These are phyloP conservation scores for Diloba caeruleocephala DNA, from an alignment of 2,888 invertebrate species.

Conservation along the genomic window DNA sequence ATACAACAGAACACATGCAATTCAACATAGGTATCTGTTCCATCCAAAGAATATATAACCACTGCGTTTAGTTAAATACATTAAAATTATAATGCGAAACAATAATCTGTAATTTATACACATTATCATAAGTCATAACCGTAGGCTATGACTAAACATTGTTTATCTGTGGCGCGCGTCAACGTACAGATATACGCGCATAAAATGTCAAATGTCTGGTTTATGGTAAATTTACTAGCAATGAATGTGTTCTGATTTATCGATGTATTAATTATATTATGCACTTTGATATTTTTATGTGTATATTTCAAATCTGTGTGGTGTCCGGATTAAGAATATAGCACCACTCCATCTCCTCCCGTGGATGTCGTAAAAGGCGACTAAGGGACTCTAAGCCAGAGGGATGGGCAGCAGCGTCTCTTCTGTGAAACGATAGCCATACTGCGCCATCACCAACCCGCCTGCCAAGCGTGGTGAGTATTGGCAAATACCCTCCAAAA, in stretches of 20 bases:
- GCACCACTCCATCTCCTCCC: no score
- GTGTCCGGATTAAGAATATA: no score
- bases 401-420: no score
- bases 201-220: constrained; percentile 51
- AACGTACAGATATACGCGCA: constrained; percentile 18
- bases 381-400: no score
- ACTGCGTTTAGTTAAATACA: constrained; percentile 12
- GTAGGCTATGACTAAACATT: constrained; percentile 46
- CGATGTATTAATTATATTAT: constrained; percentile 19
- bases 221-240: constrained; percentile 27
- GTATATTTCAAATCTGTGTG: neutral
- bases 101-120: constrained; percentile 30
- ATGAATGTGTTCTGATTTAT: constrained; percentile 19
- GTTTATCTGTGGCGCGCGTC: constrained; percentile 41
- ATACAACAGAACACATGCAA: no score
- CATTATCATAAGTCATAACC: constrained; percentile 47
- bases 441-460: no score
- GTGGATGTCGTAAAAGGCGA: no score
- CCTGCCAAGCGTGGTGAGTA: no score
- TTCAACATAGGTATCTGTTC: no score
- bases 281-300: neutral
- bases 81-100: constrained; percentile 36
- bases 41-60: no score
- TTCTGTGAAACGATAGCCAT: no score
- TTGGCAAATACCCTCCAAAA: no score